phyloP scores from a whole-genome alignment of 2,888 invertebrate genomes.

The Spilosoma lubricipeda region DNA sequence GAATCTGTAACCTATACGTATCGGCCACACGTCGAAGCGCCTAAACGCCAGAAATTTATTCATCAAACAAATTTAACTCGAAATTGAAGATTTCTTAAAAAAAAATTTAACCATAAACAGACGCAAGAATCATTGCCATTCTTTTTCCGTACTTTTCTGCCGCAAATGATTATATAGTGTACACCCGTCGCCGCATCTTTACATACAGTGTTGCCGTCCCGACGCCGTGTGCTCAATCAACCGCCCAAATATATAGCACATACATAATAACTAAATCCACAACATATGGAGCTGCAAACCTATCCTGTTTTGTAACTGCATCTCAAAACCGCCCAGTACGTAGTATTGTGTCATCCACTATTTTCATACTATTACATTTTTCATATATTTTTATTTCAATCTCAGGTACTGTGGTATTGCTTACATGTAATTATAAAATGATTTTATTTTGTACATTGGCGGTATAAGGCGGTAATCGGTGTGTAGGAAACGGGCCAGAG shows the following conservation, averaged over 20 bases:
- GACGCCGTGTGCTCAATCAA: conserved; percentile 40
- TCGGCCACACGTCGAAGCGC: conserved; percentile 24
- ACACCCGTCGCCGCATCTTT: conserved; percentile 17
- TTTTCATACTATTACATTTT: conserved; percentile 77
- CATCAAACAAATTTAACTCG: conserved; percentile 18
- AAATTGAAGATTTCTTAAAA: conserved; percentile 13
- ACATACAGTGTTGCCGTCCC: conserved; percentile 30
- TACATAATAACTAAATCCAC: conserved; percentile 52
- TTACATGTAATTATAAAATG: conserved; percentile 79
- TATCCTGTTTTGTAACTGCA: conserved; percentile 54
- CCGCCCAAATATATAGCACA: conserved; percentile 50
- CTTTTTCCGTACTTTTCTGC: background rate
- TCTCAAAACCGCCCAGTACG: conserved; percentile 62
- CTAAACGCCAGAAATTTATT: conserved; percentile 4
- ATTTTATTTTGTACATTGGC: conserved; percentile 68
- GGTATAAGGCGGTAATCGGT: conserved; percentile 57
- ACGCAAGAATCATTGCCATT: background rate
- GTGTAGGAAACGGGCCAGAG: conserved; percentile 52
- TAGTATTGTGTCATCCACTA: conserved; percentile 66
- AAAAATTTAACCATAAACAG: too few species aligned
- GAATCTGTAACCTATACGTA: conserved; percentile 31
- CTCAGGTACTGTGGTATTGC: conserved; percentile 85
- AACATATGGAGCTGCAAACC: conserved; percentile 52
- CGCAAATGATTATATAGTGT: conserved; percentile 21
- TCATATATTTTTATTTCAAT: conserved; percentile 66